Conservation (phyloP, 2,113 vertebrate species). For the Calonectris borealis region DNA sequence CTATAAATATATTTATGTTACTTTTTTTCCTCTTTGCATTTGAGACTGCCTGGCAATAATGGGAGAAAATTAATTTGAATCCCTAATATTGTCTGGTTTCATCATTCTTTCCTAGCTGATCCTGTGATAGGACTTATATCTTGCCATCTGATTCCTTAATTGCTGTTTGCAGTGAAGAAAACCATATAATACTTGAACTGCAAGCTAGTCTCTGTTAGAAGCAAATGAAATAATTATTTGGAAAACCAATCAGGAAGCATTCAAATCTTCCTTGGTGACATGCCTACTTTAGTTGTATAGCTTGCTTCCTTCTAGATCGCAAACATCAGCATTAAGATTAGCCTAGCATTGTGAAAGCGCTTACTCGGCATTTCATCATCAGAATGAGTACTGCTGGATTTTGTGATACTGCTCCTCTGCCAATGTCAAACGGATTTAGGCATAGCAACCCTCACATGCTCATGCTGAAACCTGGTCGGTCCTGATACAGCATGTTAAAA, state of each 20-base stretch:
- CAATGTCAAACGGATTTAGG: neutral
- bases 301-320: neutral
- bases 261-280: neutral
- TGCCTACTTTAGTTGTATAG: neutral
- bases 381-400: neutral
- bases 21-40: neutral
- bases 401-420: neutral
- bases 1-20: neutral
- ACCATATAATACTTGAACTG: neutral
- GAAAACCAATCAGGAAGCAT: conserved; percentile 39
- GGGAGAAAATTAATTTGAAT: neutral
- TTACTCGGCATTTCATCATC: neutral
- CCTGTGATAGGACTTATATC: neutral
- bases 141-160: neutral
- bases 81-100: neutral
- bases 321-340: neutral
- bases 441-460: neutral
- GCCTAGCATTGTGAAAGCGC: neutral
- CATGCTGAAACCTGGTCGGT: neutral
- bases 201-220: neutral
- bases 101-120: neutral
- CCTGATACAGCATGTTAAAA: neutral
- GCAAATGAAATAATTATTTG: conserved; percentile 12
- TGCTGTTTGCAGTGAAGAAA: conserved; percentile 1
- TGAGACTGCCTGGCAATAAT: neutral